These are phyloP conservation scores for Tapirus terrestris DNA, from an alignment of 2,113 vertebrate species.

Conservation along the genomic window DNA sequence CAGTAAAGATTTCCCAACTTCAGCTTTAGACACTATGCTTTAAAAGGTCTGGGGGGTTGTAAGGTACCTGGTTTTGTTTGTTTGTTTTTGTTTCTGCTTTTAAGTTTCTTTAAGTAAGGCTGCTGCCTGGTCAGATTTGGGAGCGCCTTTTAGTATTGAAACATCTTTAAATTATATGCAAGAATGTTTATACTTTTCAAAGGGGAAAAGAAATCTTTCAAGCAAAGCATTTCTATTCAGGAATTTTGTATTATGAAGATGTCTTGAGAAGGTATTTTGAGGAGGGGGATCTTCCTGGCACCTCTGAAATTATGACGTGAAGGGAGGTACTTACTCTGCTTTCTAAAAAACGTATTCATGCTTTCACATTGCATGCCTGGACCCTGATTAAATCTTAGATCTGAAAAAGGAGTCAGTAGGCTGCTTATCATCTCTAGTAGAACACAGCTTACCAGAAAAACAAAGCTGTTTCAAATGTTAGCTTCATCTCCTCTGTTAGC, in stretches of 20 bases:
- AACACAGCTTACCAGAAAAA: not conserved
- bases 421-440: not conserved
- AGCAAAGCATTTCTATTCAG: not conserved
- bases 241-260: not conserved
- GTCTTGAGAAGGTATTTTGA: not conserved
- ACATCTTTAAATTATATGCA: conserved; percentile 13
- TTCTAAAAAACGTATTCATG: not conserved
- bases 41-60: not conserved
- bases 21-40: not conserved
- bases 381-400: not conserved
- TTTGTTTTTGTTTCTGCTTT: not conserved
- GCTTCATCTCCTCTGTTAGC: not conserved
- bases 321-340: not conserved
- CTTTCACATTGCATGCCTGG: not conserved
- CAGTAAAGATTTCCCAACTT: not conserved
- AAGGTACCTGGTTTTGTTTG: not conserved
- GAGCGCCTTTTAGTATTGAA: not conserved
- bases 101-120: not conserved
- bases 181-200: conserved; percentile 50
- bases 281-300: not conserved
- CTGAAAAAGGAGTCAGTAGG: conserved; percentile 21
- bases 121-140: not conserved
- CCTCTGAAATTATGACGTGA: not conserved
- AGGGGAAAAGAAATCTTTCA: not conserved
- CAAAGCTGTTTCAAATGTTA: not conserved